These are phyloP conservation scores for Aspidoscelis tigris DNA, from an alignment of 2,113 vertebrate species.

Conservation along the genomic window DNA sequence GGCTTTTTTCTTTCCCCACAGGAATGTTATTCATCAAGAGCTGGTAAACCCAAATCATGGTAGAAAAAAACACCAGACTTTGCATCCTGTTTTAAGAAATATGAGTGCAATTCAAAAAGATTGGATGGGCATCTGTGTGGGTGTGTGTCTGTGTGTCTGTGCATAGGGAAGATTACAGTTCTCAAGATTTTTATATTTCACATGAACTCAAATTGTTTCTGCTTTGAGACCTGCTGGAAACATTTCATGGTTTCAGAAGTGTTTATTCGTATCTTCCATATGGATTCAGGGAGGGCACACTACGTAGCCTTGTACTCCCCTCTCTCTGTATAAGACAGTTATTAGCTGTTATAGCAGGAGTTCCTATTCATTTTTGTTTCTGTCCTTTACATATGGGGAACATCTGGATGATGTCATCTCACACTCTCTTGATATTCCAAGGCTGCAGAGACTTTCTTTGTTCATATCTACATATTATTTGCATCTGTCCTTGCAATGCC, in stretches of 20 bases:
- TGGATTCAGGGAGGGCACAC: constrained; percentile 28
- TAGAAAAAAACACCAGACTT: constrained; percentile 34
- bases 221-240: constrained; percentile 14
- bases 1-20: constrained; percentile 50
- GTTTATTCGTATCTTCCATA: constrained; percentile 45
- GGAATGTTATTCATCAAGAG: constrained; percentile 27
- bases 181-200: neutral
- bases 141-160: too few relatives aligned
- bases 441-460: constrained; percentile 61
- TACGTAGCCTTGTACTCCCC: constrained; percentile 33
- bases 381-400: constrained; percentile 72
- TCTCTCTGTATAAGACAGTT: constrained; percentile 59
- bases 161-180: too few relatives aligned
- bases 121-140: too few relatives aligned
- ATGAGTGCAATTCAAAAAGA: constrained; percentile 22
- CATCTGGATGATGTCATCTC: constrained; percentile 67
- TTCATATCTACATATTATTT: constrained; percentile 63
- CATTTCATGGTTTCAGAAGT: constrained; percentile 35
- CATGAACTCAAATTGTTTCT: constrained; percentile 5
- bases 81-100: constrained; percentile 29
- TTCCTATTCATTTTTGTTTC: constrained; percentile 64
- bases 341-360: constrained; percentile 58
- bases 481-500: constrained; percentile 59
- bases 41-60: constrained; percentile 20
- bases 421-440: constrained; percentile 64